These are phyloP conservation scores for Danaus melanippus DNA, from an alignment of 1,140 invertebrate genomes.

Conservation along the genomic window DNA sequence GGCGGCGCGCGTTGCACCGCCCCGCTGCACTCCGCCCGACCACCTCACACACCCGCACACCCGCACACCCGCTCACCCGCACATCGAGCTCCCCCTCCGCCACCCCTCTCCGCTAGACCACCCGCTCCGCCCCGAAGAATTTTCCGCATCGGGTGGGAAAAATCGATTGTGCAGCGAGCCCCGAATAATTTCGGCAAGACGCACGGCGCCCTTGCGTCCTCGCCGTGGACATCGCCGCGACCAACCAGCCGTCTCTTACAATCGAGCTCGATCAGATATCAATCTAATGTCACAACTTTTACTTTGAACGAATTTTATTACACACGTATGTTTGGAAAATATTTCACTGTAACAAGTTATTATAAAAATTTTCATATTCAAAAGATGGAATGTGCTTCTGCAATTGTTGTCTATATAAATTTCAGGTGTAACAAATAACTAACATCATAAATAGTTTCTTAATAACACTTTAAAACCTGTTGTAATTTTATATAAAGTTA, in stretches of 20 bases:
- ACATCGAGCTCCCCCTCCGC: constrained; percentile 37
- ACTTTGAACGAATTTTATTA: no score
- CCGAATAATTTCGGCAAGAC: constrained; percentile 69
- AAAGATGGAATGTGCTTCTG: no score
- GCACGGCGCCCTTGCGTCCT: constrained; percentile 65
- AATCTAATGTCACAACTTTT: no score
- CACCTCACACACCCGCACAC: constrained; percentile 30
- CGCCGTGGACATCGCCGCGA: constrained; percentile 28
- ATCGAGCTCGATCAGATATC: no score
- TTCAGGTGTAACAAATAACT: no score
- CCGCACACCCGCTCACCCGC: constrained; percentile 36
- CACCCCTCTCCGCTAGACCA: constrained; percentile 28
- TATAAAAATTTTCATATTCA: no score
- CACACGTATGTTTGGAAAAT: no score
- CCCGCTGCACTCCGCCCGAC: constrained; percentile 62
- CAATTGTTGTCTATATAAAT: no score
- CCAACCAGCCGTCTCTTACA: constrained; percentile 8
- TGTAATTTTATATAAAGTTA: no score
- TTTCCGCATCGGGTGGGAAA: constrained; percentile 69
- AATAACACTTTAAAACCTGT: no score
- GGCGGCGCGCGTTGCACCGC: constrained; percentile 64
- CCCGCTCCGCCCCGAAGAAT: constrained; percentile 63
- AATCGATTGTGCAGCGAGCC: constrained; percentile 68
- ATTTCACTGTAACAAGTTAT: no score
- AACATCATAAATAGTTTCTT: no score